Conservation (phyloP, 2,888 invertebrate species). For the Dermolepida albohirtum region DNA sequence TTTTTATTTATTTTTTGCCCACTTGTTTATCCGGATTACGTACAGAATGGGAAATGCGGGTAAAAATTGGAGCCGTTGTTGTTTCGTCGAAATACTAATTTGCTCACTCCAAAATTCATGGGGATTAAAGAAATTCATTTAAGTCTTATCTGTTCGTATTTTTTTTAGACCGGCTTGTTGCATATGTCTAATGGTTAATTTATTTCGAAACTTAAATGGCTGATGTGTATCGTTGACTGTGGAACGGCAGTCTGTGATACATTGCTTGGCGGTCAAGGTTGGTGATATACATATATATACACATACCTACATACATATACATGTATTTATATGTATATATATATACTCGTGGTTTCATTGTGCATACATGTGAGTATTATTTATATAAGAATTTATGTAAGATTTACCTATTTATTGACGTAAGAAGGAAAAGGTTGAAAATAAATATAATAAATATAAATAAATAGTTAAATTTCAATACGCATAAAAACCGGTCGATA, state of each 20-base stretch:
- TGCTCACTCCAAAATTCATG: slow-evolving; percentile 20
- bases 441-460: too few relatives aligned
- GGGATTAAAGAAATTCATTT: slow-evolving; percentile 32
- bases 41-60: slow-evolving; percentile 7
- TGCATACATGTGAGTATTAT: too few relatives aligned
- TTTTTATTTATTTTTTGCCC: neutral
- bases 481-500: too few relatives aligned
- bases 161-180: slow-evolving; percentile 26
- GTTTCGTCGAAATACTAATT: slow-evolving; percentile 19
- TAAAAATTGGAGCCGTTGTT: neutral
- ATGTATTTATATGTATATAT: too few relatives aligned
- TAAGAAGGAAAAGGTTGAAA: too few relatives aligned
- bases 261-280: slow-evolving; percentile 32
- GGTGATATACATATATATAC: neutral
- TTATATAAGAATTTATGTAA: too few relatives aligned
- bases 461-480: too few relatives aligned
- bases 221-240: slow-evolving; percentile 31
- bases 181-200: slow-evolving; percentile 29
- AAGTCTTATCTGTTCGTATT: slow-evolving; percentile 17
- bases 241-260: slow-evolving; percentile 26
- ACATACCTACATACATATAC: too few relatives aligned
- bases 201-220: slow-evolving; percentile 30
- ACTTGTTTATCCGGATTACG: slow-evolving; percentile 1
- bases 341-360: too few relatives aligned
- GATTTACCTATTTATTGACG: too few relatives aligned